Evolutionary conservation across 1,140 invertebrate genomes (phyloP).

Genomic region (Acarapis woodi): DNA sequence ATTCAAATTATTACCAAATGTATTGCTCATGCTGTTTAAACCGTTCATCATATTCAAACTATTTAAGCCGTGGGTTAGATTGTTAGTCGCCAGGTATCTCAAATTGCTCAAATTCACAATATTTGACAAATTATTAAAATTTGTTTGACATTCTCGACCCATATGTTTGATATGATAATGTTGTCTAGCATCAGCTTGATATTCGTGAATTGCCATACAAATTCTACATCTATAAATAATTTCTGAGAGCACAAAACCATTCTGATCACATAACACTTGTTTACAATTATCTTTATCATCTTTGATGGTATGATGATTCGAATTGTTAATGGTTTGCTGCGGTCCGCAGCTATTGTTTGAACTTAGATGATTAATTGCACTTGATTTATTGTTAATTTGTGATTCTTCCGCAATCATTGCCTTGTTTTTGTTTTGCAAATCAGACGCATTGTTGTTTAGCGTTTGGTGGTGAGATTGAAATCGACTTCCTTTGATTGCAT

Average conservation of each 20-base stretch:
- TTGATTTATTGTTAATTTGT: no score
- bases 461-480: no score
- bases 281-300: slow-evolving; percentile 3
- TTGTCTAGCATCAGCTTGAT: slow-evolving; percentile 2
- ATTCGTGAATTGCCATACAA: slow-evolving; percentile 6
- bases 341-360: no score
- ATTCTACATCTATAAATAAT: slow-evolving; percentile 10
- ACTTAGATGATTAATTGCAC: no score
- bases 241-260: slow-evolving; percentile 10
- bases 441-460: no score
- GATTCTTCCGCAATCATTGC: no score
- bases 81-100: neutral
- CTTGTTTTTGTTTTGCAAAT: no score
- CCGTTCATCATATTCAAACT: neutral
- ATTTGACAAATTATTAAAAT: neutral
- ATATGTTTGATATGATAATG: slow-evolving; percentile 9
- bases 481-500: no score
- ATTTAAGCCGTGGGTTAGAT: neutral
- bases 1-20: neutral
- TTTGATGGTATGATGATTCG: no score
- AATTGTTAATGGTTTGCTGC: no score
- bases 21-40: neutral
- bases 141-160: neutral
- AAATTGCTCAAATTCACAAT: neutral
- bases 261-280: slow-evolving; percentile 8